Base-by-base conservation (phyloP, 2,113 vertebrate species). In the Trachemys scripta region DNA sequence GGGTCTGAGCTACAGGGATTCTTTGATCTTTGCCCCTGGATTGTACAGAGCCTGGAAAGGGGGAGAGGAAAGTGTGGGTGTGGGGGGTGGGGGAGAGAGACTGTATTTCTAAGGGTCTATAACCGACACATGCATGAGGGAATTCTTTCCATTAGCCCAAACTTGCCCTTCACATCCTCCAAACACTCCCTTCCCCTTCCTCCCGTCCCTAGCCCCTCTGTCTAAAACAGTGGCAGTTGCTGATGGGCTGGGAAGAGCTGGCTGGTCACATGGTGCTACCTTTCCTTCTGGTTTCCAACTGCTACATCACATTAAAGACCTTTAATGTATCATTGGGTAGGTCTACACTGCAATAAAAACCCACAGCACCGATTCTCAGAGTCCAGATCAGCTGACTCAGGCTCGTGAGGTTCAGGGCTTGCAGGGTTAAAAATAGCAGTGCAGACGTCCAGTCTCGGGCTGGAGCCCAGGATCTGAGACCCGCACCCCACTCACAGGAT, bases 321-420 rank as follows among this genome's bases (percentile, higher is more conserved):
- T 1, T 5, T 90, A 7, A 62, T 0, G 0, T 19, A 19, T n/a
- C 62, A 69, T 8, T 72, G 65, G 19, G 65, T n/a, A 38, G 20
- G 17, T 72, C 35, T 22, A 72, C 65, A 38, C 35, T 19, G 31
- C 65, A 69, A n/a, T 6, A n/a, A 69, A n/a, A 38, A 1, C 35
- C 35, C 17, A 5, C 65, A 5, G 19, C 65, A 72, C 8, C 4
- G 4, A 38, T 20, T 65, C n/a, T 72, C 35, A 69, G 17, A 38
- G 65, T 8, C 35, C 35, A 69, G 65, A 7, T 65, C 31, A 65
- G 16, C 59, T 62, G 59, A 62, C 59, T 62, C 25, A 6, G 14
- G 25, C 31, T 65, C 7, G 7, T 35, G 6, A 69, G 65, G 35
- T n/a, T 38, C n/a, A 17, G n/a, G 19, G n/a, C 9, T 5, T 38